These are phyloP conservation scores for Sycophila sp. DNA, from an alignment of 1,140 invertebrate genomes.

Conservation along the genomic window DNA sequence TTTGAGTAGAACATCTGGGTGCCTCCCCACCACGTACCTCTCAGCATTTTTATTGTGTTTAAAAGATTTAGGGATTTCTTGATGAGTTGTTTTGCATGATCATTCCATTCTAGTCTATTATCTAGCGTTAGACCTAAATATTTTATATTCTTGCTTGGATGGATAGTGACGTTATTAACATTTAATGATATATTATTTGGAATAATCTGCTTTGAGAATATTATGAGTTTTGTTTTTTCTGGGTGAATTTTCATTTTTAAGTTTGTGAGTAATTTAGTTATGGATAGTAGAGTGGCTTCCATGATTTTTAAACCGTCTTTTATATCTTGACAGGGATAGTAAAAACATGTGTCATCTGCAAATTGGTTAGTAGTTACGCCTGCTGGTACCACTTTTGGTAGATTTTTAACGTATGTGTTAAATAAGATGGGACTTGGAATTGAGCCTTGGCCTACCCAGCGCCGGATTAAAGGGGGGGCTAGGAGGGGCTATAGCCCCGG, in stretches of 20 bases:
- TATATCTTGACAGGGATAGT: too few relatives aligned
- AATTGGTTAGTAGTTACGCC: too few relatives aligned
- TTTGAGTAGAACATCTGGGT: slow-evolving; percentile 23
- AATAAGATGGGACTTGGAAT: too few relatives aligned
- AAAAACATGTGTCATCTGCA: too few relatives aligned
- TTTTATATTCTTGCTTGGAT: background rate
- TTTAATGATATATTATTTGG: background rate
- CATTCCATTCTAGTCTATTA: slow-evolving; percentile 34
- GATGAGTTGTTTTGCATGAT: slow-evolving; percentile 19
- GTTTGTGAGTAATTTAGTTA: background rate
- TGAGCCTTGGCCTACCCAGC: too few relatives aligned
- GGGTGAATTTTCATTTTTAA: background rate
- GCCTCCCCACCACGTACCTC: slow-evolving; percentile 36
- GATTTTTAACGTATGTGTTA: too few relatives aligned
- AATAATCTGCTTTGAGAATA: background rate
- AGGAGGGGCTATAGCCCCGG: too few relatives aligned
- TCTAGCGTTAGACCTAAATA: slow-evolving; percentile 32
- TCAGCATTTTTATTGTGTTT: slow-evolving; percentile 24
- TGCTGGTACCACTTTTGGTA: too few relatives aligned
- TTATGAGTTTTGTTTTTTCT: background rate
- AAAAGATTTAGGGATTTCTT: slow-evolving; percentile 16
- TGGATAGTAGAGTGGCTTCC: too few relatives aligned
- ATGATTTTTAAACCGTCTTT: too few relatives aligned
- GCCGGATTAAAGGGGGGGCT: too few relatives aligned
- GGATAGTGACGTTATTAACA: background rate